Conservation (phyloP, 30 jellyfish, hydroid and myxozoan genomes). For the Catostylus mosaicus region DNA sequence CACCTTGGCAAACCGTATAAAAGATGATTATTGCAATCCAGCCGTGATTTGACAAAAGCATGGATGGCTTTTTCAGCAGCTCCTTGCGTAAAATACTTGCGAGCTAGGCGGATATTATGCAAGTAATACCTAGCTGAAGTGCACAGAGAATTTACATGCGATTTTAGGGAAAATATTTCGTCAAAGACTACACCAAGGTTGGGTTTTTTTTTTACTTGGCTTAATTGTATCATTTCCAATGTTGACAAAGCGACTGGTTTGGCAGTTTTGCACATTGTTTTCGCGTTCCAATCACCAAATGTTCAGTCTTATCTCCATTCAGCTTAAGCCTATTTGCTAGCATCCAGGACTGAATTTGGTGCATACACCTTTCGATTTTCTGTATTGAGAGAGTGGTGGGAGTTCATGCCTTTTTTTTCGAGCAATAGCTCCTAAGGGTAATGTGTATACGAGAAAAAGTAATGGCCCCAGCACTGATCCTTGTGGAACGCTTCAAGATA, state of each 20-base stretch:
- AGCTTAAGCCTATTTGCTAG: constrained; percentile 44
- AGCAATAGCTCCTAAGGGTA: constrained; percentile 31
- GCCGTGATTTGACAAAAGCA: constrained; percentile 37
- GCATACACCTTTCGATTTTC: constrained; percentile 25
- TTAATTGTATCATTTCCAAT: constrained; percentile 27
- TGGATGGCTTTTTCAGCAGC: constrained; percentile 60
- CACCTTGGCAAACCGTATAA: constrained; percentile 24
- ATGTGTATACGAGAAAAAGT: constrained; percentile 23
- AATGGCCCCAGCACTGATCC: constrained; percentile 52
- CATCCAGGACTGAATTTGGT: constrained; percentile 51
- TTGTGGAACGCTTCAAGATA: constrained; percentile 71
- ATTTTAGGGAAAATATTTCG: constrained; percentile 18
- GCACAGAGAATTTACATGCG: constrained; percentile 47
- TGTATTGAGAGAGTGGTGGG: constrained; percentile 40
- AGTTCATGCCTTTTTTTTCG: not conserved
- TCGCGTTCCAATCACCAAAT: constrained; percentile 32
- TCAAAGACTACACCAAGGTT: constrained; percentile 56
- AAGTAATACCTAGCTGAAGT: constrained; percentile 32
- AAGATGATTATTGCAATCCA: constrained; percentile 31
- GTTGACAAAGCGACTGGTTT: constrained; percentile 21
- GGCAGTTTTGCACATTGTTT: constrained; percentile 35
- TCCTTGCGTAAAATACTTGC: constrained; percentile 38
- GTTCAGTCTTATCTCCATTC: constrained; percentile 33
- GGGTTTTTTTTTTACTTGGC: constrained; percentile 33
- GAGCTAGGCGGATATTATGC: constrained; percentile 51